Conservation (phyloP, 2,888 invertebrate genomes). For the Pilophorus perplexus region DNA sequence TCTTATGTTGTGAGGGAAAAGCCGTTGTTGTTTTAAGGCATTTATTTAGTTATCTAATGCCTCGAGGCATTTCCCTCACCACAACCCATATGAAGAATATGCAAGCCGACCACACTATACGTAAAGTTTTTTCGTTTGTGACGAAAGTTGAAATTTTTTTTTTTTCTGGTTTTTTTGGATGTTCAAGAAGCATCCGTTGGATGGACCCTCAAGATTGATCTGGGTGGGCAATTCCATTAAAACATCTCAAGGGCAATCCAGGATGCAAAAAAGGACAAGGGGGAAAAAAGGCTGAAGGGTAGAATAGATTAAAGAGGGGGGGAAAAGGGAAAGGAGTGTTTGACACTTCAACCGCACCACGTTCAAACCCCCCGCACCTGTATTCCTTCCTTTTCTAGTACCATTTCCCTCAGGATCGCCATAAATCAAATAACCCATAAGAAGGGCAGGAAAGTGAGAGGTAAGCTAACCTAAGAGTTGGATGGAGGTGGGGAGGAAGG, state of each 20-base stretch:
- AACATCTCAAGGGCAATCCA: conserved; percentile 2
- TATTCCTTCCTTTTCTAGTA: no score
- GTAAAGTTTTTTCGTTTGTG: no score
- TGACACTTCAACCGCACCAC: conserved; percentile 22
- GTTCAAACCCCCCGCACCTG: background rate
- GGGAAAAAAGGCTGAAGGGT: background rate
- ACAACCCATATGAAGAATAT: no score
- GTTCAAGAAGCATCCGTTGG: no score
- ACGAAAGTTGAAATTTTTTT: no score
- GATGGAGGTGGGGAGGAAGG: background rate
- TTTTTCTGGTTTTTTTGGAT: no score
- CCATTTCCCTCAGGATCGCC: conserved; percentile 27
- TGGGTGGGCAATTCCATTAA: conserved; percentile 7
- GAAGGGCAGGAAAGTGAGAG: conserved; percentile 23
- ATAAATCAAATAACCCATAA: conserved; percentile 37
- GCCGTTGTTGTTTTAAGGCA: no score
- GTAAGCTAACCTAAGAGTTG: conserved; percentile 12
- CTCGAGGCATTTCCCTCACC: no score
- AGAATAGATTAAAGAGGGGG: conserved; percentile 18
- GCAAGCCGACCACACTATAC: no score
- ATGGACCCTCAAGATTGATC: no score
- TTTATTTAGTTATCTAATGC: no score
- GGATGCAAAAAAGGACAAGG: conserved; percentile 10
- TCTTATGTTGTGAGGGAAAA: no score
- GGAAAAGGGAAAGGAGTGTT: conserved; percentile 11